phyloP scores from a whole-genome alignment of 2,888 invertebrate species.

The Pemphredon lugubris region DNA sequence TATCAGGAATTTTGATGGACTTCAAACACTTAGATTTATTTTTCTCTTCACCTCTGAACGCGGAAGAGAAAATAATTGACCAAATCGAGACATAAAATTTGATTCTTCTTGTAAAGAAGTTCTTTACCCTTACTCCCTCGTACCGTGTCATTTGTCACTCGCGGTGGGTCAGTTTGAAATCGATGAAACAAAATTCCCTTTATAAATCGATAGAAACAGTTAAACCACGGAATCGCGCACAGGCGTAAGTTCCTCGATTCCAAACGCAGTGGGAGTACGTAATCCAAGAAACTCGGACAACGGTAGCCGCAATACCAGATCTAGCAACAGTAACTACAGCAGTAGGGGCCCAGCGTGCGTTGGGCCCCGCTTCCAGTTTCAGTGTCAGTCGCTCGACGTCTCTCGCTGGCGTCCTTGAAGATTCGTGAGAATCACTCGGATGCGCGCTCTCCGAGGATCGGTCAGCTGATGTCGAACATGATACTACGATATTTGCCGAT shows the following conservation, averaged over 20 bases:
- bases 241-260: neutral
- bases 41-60: too few relatives aligned
- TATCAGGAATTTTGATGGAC: too few relatives aligned
- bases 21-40: too few relatives aligned
- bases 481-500: slow-evolving; percentile 15
- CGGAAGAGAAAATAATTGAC: too few relatives aligned
- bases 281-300: slow-evolving; percentile 10
- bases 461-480: slow-evolving; percentile 34
- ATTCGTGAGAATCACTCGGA: slow-evolving; percentile 16
- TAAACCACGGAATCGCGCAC: too few relatives aligned
- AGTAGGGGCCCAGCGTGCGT: slow-evolving; percentile 50
- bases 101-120: too few relatives aligned
- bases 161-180: too few relatives aligned
- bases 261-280: neutral
- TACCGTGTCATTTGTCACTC: too few relatives aligned
- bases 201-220: too few relatives aligned
- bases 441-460: slow-evolving; percentile 10
- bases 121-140: too few relatives aligned
- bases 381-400: slow-evolving; percentile 52
- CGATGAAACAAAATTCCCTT: too few relatives aligned
- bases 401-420: slow-evolving; percentile 32
- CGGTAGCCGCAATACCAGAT: slow-evolving; percentile 25
- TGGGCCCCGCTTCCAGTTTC: slow-evolving; percentile 27
- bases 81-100: too few relatives aligned
- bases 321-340: slow-evolving; percentile 35